These are phyloP conservation scores for Platycnemis pennipes DNA, from an alignment of 2,888 invertebrate genomes.

Conservation along the genomic window DNA sequence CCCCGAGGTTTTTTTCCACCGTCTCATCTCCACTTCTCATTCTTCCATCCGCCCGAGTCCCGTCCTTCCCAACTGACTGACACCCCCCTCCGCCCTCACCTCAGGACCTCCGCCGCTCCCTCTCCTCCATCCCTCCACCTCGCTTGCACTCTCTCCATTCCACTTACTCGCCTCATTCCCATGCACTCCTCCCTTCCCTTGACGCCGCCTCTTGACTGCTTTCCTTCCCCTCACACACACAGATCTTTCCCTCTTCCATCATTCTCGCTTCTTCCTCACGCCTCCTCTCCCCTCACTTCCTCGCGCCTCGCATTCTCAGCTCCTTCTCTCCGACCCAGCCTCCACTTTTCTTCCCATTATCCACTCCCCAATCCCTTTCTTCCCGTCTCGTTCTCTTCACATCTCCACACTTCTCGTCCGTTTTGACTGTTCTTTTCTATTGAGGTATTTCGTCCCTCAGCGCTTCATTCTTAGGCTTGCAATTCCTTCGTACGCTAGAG, in stretches of 20 bases:
- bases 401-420: background rate
- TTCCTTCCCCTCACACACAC: background rate
- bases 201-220: background rate
- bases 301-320: background rate
- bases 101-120: background rate
- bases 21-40: constrained; percentile 12
- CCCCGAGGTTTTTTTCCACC: background rate
- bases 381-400: background rate
- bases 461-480: no score
- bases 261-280: background rate
- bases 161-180: background rate
- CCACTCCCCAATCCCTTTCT: background rate
- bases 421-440: background rate
- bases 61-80: background rate
- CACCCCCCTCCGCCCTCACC: background rate
- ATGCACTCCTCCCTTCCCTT: background rate
- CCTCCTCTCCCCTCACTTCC: background rate
- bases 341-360: background rate
- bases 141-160: background rate
- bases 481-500: no score
- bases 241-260: background rate
- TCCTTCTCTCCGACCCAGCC: background rate
- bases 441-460: background rate
- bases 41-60: background rate
- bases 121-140: background rate